Percentiles rank a stretch among this genome's conserved stretches.
Evolutionary conservation across 1,140 invertebrate genomes (phyloP).

Genomic region (Bombus affinis): DNA sequence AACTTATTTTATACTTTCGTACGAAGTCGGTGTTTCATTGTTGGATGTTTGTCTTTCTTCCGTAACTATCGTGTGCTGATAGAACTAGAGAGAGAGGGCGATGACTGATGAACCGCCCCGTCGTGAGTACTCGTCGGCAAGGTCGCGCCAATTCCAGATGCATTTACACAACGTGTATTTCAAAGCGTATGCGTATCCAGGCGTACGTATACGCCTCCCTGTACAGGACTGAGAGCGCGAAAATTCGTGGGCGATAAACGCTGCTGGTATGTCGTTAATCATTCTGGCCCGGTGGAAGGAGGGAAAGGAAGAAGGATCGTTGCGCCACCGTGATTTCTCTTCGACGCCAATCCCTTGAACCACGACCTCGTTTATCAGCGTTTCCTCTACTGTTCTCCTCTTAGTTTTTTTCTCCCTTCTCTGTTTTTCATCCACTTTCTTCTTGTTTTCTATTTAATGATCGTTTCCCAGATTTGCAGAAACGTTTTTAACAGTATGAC

Average conservation of each 20-base stretch:
- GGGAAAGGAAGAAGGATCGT: conserved; percentile 67
- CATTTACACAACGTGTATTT: conserved; percentile 70
- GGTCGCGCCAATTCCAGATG: conserved; percentile 71
- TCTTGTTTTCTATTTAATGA: conserved; percentile 9
- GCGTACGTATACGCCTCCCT: conserved; percentile 55
- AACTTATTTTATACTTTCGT: neutral
- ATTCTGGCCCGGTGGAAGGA: conserved; percentile 66
- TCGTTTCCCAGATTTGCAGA: neutral
- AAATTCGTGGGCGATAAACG: conserved; percentile 67
- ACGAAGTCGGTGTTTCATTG: neutral
- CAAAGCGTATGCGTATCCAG: conserved; percentile 54
- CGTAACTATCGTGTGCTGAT: conserved; percentile 31
- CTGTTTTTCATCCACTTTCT: neutral
- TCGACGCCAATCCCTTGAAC: conserved; percentile 55
- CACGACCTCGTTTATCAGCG: conserved; percentile 52
- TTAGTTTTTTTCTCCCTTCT: neutral
- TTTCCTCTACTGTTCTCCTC: conserved; percentile 14
- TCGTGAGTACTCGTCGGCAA: conserved; percentile 52
- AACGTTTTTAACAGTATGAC: conserved; percentile 13
- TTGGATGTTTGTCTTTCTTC: neutral
- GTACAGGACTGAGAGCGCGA: conserved; percentile 63
- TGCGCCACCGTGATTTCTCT: conserved; percentile 65
- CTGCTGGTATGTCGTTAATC: conserved; percentile 67
- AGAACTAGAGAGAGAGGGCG: conserved; percentile 37
- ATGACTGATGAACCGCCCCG: conserved; percentile 18